Conservation (phyloP, 2,113 vertebrate genomes). For the Rhea pennata region DNA sequence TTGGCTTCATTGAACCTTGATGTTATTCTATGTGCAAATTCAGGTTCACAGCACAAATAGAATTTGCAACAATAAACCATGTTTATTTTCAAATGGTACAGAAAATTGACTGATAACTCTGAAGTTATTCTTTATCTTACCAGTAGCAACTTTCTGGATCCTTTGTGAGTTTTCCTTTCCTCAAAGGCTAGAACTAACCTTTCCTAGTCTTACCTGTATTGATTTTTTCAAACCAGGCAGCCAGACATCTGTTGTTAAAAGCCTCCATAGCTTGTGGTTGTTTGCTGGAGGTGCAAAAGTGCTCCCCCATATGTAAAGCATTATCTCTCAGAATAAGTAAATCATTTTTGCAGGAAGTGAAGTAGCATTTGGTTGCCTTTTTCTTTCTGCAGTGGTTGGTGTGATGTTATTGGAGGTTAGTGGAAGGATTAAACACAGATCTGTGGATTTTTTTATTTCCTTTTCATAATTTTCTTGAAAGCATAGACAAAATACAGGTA, state of each 20-base stretch:
- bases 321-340: background rate
- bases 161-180: background rate
- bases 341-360: background rate
- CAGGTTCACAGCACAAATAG: background rate
- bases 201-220: background rate
- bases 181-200: background rate
- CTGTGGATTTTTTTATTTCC: background rate
- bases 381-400: background rate
- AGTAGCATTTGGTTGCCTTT: background rate
- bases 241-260: background rate
- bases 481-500: background rate
- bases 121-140: background rate
- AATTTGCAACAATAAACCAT: background rate
- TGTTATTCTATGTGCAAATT: accelerated
- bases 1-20: background rate
- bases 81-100: background rate
- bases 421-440: background rate
- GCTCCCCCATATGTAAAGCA: accelerated
- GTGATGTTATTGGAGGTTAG: background rate
- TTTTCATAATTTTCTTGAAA: background rate
- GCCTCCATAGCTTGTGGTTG: background rate
- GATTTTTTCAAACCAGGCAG: background rate
- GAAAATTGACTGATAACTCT: background rate
- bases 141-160: background rate
- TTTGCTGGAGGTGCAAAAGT: background rate